These are phyloP conservation scores for Drosophila lacertosa DNA, from an alignment of 1,140 invertebrate genomes.

Conservation along the genomic window DNA sequence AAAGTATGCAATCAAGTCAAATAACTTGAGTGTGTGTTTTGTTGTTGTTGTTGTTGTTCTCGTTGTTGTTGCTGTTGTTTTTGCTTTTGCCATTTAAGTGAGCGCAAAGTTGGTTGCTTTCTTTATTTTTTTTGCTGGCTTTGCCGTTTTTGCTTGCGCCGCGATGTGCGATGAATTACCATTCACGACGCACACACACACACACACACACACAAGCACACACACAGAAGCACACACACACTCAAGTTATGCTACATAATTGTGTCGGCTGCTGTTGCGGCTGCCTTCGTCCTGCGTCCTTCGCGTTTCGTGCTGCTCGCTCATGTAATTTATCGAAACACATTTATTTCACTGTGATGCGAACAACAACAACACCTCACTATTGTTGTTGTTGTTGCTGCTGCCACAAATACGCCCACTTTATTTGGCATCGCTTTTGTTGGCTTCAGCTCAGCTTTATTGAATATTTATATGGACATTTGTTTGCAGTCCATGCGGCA, in stretches of 20 bases:
- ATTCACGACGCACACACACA: slow-evolving; percentile 44
- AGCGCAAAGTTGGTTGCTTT: slow-evolving; percentile 40
- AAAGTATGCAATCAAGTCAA: slow-evolving; percentile 79
- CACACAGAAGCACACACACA: slow-evolving; percentile 11
- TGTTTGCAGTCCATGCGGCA: slow-evolving; percentile 11
- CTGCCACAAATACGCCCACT: slow-evolving; percentile 60
- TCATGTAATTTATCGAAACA: slow-evolving; percentile 78
- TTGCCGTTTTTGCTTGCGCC: slow-evolving; percentile 57
- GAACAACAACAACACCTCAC: slow-evolving; percentile 23
- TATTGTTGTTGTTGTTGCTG: slow-evolving; percentile 7
- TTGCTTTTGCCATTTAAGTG: slow-evolving; percentile 50
- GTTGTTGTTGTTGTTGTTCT: slow-evolving; percentile 11
- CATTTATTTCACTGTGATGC: slow-evolving; percentile 77
- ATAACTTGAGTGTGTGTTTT: slow-evolving; percentile 54
- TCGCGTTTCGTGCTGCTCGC: slow-evolving; percentile 27
- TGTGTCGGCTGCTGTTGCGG: slow-evolving; percentile 40
- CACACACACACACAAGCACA: slow-evolving; percentile 8
- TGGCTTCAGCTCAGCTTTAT: slow-evolving; percentile 54
- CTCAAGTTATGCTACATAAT: slow-evolving; percentile 67
- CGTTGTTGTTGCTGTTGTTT: slow-evolving; percentile 19
- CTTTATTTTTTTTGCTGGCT: slow-evolving; percentile 38
- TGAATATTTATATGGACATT: slow-evolving; percentile 79
- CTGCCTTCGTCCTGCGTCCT: slow-evolving; percentile 16
- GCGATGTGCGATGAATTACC: slow-evolving; percentile 63
- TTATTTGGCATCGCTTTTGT: slow-evolving; percentile 57